phyloP scores from a whole-genome alignment of 1,140 invertebrate species.

The Eciton burchellii region DNA sequence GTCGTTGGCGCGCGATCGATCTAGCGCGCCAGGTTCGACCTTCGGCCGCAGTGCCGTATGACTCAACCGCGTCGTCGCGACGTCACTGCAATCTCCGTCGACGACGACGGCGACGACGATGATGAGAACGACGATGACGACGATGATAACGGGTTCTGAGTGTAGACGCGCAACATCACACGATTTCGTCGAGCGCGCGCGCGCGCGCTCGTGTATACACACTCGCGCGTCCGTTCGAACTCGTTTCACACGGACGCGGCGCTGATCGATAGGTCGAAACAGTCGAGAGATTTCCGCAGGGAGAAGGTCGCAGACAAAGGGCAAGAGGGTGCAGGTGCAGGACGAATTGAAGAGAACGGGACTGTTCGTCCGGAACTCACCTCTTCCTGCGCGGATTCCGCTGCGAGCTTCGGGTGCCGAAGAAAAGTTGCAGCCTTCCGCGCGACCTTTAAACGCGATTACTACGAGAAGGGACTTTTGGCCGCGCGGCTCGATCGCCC shows the following conservation, averaged over 20 bases:
- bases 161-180: not conserved
- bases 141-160: not conserved
- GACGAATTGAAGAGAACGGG: constrained; percentile 2
- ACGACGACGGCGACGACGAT: not conserved
- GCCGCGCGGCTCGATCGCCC: not conserved
- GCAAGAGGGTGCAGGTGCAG: constrained; percentile 2
- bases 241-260: constrained; percentile 7
- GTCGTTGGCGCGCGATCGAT: constrained; percentile 49
- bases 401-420: constrained; percentile 80
- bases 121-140: not conserved
- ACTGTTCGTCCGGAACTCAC: constrained; percentile 72
- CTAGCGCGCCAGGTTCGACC: constrained; percentile 44
- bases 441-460: constrained; percentile 39
- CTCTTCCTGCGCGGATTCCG: constrained; percentile 79
- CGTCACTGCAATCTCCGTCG: constrained; percentile 43
- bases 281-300: constrained; percentile 23
- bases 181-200: constrained; percentile 19
- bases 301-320: constrained; percentile 8
- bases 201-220: not conserved
- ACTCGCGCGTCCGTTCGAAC: not conserved
- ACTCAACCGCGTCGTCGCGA: constrained; percentile 21
- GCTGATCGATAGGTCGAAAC: constrained; percentile 59
- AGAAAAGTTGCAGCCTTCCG: constrained; percentile 83
- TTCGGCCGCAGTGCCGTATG: constrained; percentile 47
- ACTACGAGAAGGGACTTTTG: constrained; percentile 36